Evolutionary conservation across 2,888 invertebrate genomes (phyloP), one percentile per base, ranked within the genome.

Genomic region (Argyresthia goedartella): DNA sequence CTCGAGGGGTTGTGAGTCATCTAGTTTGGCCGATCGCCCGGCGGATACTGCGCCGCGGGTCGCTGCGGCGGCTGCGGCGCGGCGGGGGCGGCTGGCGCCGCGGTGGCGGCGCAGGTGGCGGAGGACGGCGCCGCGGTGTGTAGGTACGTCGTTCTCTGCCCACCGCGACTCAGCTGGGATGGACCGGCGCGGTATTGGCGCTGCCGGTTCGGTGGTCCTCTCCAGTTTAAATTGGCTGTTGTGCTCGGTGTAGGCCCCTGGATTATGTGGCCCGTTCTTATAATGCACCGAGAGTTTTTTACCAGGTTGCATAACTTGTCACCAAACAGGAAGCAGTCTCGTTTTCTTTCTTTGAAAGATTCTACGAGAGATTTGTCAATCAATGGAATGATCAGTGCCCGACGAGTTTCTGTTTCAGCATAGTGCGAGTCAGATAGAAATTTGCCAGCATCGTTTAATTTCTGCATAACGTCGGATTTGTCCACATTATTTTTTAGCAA

Each of bases 21-120:
- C 39, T 39, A 39, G 39, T 39, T 9, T 8, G 39, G 39, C 8
- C 39, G 39, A 39, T 39, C 39, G 39, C 10, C 39, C 39, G 16
- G 77, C 76, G 60, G 69, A 77, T 16, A 72, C 53, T 4, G 74
- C 64, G 9, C 70, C 71, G 3, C 75, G 72, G 8, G 66, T 48
- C 13, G 73, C 57, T 6, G 70, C 76, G 4, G 74, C 73, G 16
- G 76, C 55, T 51, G 70, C 49, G 76, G 64, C n/a, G 73, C 56
- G 4, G 77, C 73, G 6, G 71, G 36, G 36, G 36, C 36, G 36
- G 36, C 36, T 8, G 36, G 36, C 36, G 36, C 36, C 36, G 36
- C 36, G 36, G 36, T 9, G 36, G 36, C 36, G 36, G 36, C 36
- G 36, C 8, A 36, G 36, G 36, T 36, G 36, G 36, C 36, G 36